Conservation (phyloP, 64 coral and sea anemone genomes). For the Montipora cactus region DNA sequence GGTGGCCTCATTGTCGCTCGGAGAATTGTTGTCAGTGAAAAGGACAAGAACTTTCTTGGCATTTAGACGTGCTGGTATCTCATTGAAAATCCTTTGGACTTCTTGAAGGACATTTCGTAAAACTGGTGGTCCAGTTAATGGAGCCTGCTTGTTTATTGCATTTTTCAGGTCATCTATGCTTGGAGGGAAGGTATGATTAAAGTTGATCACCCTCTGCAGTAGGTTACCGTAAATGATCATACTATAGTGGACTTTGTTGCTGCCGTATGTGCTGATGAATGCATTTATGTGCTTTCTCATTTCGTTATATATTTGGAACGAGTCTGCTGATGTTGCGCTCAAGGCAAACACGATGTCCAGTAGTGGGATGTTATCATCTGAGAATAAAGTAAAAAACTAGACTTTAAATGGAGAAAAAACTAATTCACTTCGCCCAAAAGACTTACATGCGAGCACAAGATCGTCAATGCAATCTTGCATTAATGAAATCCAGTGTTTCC, state of each 20-base stretch:
- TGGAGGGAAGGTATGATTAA: constrained; percentile 50
- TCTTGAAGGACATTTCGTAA: constrained; percentile 61
- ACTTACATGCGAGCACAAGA: no score
- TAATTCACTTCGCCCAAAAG: no score
- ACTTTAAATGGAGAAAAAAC: no score
- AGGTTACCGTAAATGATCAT: constrained; percentile 63
- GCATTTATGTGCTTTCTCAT: constrained; percentile 52
- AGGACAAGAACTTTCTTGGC: constrained; percentile 85
- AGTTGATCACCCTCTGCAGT: constrained; percentile 43
- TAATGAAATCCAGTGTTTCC: no score
- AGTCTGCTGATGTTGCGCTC: constrained; percentile 53
- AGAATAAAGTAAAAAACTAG: no score
- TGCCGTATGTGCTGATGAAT: constrained; percentile 70
- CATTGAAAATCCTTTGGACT: constrained; percentile 57
- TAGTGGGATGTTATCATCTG: constrained; percentile 10
- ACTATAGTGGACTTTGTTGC: constrained; percentile 70
- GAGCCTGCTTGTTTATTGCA: constrained; percentile 47
- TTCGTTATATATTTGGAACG: constrained; percentile 30
- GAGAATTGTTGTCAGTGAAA: constrained; percentile 70
- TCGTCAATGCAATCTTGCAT: no score
- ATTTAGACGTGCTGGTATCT: constrained; percentile 24
- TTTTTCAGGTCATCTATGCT: constrained; percentile 53
- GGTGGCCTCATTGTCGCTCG: background rate
- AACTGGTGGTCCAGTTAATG: constrained; percentile 27
- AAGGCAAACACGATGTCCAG: constrained; percentile 76